Evolutionary conservation across 2,888 invertebrate genomes (phyloP).

Genomic region (Pherbina coryleti): DNA sequence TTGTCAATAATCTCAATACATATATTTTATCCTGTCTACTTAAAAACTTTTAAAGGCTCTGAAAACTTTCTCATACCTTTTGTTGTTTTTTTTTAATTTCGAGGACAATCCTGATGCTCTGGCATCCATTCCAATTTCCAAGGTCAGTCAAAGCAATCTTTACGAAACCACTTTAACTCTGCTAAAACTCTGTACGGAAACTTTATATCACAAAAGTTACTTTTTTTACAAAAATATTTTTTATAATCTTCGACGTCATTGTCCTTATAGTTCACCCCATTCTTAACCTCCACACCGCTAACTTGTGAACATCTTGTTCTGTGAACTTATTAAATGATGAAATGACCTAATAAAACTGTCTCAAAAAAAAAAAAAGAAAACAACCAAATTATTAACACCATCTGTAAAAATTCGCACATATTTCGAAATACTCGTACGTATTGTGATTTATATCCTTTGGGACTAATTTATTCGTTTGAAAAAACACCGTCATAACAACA

Average conservation of each 20-base stretch:
- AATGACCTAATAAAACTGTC: not conserved
- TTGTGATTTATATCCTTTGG: slow-evolving; percentile 17
- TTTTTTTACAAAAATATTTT: too few species aligned
- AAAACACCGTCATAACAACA: not conserved
- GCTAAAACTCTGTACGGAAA: too few species aligned
- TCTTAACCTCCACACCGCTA: not conserved
- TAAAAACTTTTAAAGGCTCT: too few species aligned
- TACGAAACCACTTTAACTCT: too few species aligned
- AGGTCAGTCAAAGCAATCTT: too few species aligned
- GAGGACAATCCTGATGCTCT: too few species aligned
- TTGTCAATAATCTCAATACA: too few species aligned
- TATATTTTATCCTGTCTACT: too few species aligned
- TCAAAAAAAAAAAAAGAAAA: not conserved
- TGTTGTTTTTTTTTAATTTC: too few species aligned
- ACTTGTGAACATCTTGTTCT: not conserved
- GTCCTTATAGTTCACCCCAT: not conserved
- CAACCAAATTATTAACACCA: not conserved
- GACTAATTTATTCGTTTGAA: slow-evolving; percentile 17
- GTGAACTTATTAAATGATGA: not conserved
- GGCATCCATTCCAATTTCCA: too few species aligned
- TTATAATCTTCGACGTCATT: not conserved
- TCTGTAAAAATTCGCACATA: slow-evolving; percentile 13
- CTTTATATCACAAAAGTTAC: too few species aligned
- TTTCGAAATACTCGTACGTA: not conserved
- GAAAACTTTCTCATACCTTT: too few species aligned